Evolutionary conservation across 2,113 vertebrate genomes (phyloP).

Genomic region (Barbus barbus): DNA sequence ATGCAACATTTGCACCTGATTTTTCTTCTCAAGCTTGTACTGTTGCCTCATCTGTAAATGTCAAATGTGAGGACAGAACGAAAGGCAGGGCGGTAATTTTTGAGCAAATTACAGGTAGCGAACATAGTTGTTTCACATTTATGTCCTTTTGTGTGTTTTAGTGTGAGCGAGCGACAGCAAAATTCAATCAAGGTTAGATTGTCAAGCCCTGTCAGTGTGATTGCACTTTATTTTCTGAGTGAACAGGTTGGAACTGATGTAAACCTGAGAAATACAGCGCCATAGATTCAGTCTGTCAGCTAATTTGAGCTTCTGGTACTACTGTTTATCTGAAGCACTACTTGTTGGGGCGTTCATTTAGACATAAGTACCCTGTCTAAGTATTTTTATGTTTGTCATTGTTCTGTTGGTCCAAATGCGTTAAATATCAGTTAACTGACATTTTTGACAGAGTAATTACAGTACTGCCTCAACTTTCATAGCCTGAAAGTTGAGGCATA

Average conservation of each 20-base stretch:
- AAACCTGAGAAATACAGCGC: conserved; percentile 14
- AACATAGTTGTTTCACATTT: conserved; percentile 26
- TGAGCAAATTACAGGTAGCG: not conserved
- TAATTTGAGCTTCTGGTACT: conserved; percentile 8
- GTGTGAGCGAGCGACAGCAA: not conserved
- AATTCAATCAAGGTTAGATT: conserved; percentile 40
- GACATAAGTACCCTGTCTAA: not conserved
- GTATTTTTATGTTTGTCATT: not conserved
- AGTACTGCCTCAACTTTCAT: not conserved
- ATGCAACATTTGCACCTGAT: conserved; percentile 39
- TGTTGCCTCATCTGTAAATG: conserved; percentile 33
- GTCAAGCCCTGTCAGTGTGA: conserved; percentile 6
- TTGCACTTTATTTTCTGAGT: conserved; percentile 29
- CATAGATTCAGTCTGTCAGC: not conserved
- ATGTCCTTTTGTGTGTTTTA: conserved; percentile 31
- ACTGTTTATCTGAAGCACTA: not conserved
- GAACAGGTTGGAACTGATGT: conserved; percentile 4
- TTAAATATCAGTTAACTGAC: not conserved
- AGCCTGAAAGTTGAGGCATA: not conserved
- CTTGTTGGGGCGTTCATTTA: not conserved
- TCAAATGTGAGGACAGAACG: conserved; percentile 27
- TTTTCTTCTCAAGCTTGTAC: not conserved
- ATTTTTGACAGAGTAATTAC: conserved; percentile 18
- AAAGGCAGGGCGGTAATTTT: conserved; percentile 21
- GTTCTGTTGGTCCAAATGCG: not conserved